These are phyloP conservation scores for Noturus placidus DNA, from an alignment of 2,113 vertebrate genomes.

Conservation along the genomic window DNA sequence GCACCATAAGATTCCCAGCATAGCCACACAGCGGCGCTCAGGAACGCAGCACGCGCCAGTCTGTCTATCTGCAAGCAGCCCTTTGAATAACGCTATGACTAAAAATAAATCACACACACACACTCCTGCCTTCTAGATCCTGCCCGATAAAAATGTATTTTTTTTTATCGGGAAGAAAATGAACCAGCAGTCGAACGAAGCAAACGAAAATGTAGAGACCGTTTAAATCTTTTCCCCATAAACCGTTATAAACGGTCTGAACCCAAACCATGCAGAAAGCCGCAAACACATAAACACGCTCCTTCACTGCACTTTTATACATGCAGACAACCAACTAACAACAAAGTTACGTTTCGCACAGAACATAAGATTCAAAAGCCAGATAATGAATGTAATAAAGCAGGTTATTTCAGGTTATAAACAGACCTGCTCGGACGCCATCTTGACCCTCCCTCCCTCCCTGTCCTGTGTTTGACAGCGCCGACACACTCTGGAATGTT, in stretches of 20 bases:
- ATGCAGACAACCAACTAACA: neutral
- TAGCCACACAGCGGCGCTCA: constrained; percentile 18
- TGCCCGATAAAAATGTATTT: too few species aligned
- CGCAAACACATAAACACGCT: neutral
- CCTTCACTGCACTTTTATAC: neutral
- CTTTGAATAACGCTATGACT: constrained; percentile 51
- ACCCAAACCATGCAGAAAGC: constrained; percentile 11
- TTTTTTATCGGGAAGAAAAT: neutral
- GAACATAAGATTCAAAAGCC: neutral
- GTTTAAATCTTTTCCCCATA: constrained; percentile 34
- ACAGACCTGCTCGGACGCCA: constrained; percentile 82
- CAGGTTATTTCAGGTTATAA: constrained; percentile 53
- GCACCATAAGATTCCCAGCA: neutral
- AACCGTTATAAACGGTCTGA: neutral
- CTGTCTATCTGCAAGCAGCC: constrained; percentile 55
- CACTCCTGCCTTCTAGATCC: neutral
- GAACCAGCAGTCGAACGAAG: neutral
- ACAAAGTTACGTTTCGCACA: neutral
- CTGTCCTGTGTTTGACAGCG: constrained; percentile 54
- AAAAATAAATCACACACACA: constrained; percentile 70
- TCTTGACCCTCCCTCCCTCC: constrained; percentile 74
- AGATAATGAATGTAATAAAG: neutral
- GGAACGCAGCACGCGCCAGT: constrained; percentile 56
- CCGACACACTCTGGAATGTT: constrained; percentile 51
- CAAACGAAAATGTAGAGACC: neutral